phyloP scores from a whole-genome alignment of 2,888 invertebrate genomes.

The Euzophera pinguis region DNA sequence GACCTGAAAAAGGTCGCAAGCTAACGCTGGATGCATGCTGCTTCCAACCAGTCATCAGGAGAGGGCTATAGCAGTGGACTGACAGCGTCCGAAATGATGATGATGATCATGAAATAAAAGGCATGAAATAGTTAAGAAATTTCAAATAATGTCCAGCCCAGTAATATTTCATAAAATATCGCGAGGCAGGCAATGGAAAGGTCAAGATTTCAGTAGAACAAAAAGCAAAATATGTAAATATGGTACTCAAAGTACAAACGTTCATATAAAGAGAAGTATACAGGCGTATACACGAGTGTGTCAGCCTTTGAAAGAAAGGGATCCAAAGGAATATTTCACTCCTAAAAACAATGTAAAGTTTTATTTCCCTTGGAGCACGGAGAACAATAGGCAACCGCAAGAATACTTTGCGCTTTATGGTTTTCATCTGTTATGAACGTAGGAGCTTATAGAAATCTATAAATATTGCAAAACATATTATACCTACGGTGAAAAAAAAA shows the following conservation, averaged over 20 bases:
- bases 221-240: background rate
- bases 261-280: background rate
- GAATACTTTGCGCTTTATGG: constrained; percentile 43
- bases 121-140: too few species aligned
- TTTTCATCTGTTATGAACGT: constrained; percentile 15
- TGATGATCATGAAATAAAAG: too few species aligned
- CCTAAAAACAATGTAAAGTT: constrained; percentile 30
- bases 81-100: too few species aligned
- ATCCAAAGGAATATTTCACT: constrained; percentile 10
- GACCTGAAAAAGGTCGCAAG: too few species aligned
- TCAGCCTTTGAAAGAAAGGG: background rate
- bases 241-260: background rate
- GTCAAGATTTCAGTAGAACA: too few species aligned
- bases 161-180: too few species aligned
- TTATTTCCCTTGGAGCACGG: constrained; percentile 28
- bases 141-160: too few species aligned
- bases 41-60: too few species aligned
- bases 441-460: background rate
- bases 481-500: background rate
- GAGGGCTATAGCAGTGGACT: too few species aligned
- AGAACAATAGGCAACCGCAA: constrained; percentile 51
- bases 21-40: too few species aligned
- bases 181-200: too few species aligned
- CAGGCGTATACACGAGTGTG: background rate
- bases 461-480: background rate